A percentile compares a stretch with the other conserved stretches of the same genome.
These are phyloP conservation scores for Bombus turneri DNA, from an alignment of 1,140 invertebrate genomes.

Conservation along the genomic window DNA sequence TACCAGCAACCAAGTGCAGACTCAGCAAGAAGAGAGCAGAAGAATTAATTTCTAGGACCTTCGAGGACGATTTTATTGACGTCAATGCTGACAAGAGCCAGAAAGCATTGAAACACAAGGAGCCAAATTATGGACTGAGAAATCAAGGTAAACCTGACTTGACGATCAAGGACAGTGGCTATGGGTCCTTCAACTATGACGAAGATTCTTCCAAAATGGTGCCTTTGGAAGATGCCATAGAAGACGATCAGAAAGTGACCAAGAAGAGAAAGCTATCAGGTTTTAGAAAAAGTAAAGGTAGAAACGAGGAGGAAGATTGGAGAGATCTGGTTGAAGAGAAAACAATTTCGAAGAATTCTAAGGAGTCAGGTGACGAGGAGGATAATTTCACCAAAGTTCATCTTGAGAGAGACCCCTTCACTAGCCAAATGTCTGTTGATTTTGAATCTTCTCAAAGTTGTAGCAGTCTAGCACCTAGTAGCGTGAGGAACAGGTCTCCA, in stretches of 20 bases:
- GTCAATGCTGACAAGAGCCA: not conserved
- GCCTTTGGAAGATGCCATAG: not conserved
- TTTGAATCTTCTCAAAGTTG: constrained; percentile 21
- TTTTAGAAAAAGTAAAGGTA: constrained; percentile 28
- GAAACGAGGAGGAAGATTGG: constrained; percentile 29
- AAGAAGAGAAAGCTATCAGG: constrained; percentile 15
- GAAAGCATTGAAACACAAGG: constrained; percentile 29
- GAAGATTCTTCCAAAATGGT: constrained; percentile 28
- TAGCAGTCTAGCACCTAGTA: constrained; percentile 39
- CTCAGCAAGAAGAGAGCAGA: constrained; percentile 78
- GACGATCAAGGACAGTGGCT: constrained; percentile 42
- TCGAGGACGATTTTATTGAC: constrained; percentile 31
- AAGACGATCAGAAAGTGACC: constrained; percentile 9
- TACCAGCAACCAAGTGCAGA: constrained; percentile 66
- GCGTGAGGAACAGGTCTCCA: constrained; percentile 47
- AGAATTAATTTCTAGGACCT: constrained; percentile 69
- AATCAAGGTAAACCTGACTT: constrained; percentile 46
- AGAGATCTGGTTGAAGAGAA: constrained; percentile 18
- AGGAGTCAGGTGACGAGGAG: not conserved
- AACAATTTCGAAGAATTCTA: not conserved
- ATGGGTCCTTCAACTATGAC: constrained; percentile 14
- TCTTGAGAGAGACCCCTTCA: not conserved
- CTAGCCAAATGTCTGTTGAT: not conserved
- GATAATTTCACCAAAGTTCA: not conserved
- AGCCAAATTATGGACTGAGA: constrained; percentile 47